Evolutionary conservation across 2,113 vertebrate species (phyloP), one percentile per base, ranked within the genome.

Genomic region (Micronycteris hirsuta): DNA sequence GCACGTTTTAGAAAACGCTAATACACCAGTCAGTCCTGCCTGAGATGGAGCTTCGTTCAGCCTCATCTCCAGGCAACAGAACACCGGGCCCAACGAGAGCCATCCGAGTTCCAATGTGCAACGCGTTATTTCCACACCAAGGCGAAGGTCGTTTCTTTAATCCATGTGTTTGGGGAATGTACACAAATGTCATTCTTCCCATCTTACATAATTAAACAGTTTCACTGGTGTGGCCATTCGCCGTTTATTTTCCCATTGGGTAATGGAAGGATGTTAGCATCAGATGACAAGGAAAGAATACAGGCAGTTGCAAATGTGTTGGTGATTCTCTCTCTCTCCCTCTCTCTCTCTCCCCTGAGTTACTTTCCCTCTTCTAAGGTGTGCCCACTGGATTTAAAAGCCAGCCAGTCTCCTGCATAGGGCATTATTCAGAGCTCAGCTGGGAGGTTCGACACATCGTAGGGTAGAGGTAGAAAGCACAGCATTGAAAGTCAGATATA

Each of bases 241-340:
- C 1, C 98, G 98, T 98, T 98, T 98, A 97, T 98, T 98, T 98
- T 98, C 97, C 94, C 94, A 73, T 93, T 98, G 97, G 96, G 91
- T 96, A 98, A 97, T 96, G 92, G 91, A 86, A 96, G 68, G 92
- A 98, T 86, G 74, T 97, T 96, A 97, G 97, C 98, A 97, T 96
- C 95, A 96, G 86, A 96, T 84, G 98, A 98, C 95, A 92, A 96
- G 93, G 96, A 97, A 96, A 77, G 92, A 94, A 96, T 87, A 58
- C 92, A 98, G 96, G 91, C 97, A 93, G 94, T 92, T 94, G 41
- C 43, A 81, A 91, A 85, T 94, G n/a, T 47, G 2, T 76, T 81
- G 26, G 81, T 84, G 76, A 20, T 0, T 43, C 31, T 0, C 19
- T 87, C 68, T 89, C 80, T 56, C 33, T 19, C 9, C 15, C 7